These are phyloP conservation scores for Epizoanthus stellaris DNA, from an alignment of 92 coral and sea anemone species.

Conservation along the genomic window DNA sequence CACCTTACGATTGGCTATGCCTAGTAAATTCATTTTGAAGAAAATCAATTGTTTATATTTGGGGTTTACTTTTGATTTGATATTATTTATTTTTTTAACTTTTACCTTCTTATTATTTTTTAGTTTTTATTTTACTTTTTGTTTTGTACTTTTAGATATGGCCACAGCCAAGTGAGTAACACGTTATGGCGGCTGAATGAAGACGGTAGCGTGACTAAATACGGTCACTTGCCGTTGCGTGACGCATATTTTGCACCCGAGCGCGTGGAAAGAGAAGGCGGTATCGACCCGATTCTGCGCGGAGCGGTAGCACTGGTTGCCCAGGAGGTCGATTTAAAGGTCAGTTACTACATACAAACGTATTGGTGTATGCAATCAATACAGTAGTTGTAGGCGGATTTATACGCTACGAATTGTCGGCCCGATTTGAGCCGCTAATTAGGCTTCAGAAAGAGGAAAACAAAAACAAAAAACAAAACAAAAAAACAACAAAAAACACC, in stretches of 20 bases:
- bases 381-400: too few species aligned
- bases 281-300: slow-evolving; percentile 88
- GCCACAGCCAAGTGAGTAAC: slow-evolving; percentile 89
- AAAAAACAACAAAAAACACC: too few species aligned
- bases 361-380: neutral
- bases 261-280: slow-evolving; percentile 86
- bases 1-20: too few species aligned
- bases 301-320: slow-evolving; percentile 80
- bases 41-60: too few species aligned
- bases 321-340: slow-evolving; percentile 92
- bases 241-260: slow-evolving; percentile 94
- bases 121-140: neutral
- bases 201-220: slow-evolving; percentile 66
- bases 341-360: neutral
- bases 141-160: slow-evolving; percentile 64
- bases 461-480: too few species aligned
- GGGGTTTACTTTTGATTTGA: neutral
- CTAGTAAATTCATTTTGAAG: too few species aligned
- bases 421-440: too few species aligned
- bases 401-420: too few species aligned
- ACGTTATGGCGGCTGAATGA: slow-evolving; percentile 80
- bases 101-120: neutral
- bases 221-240: slow-evolving; percentile 87
- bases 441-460: too few species aligned
- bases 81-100: neutral